Conservation (phyloP, 92 coral and sea anemone genomes). For the Bergia puertoricense region DNA sequence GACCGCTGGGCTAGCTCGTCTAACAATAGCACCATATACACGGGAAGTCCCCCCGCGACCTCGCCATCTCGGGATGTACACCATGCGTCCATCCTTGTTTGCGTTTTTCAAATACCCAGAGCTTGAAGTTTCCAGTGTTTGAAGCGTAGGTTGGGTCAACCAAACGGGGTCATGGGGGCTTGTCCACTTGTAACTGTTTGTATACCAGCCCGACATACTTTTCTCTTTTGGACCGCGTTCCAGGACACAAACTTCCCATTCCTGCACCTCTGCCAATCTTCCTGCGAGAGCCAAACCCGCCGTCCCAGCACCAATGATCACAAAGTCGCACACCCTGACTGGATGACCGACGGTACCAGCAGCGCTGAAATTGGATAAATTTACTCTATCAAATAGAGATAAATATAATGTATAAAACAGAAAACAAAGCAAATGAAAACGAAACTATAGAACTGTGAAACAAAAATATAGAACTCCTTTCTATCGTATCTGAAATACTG, state of each 20-base stretch:
- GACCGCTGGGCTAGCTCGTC: constrained; percentile 57
- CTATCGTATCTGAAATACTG: too few relatives aligned
- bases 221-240: constrained; percentile 55
- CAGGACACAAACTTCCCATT: constrained; percentile 54
- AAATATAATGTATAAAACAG: too few relatives aligned
- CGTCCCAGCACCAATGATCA: constrained; percentile 55
- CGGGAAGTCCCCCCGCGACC: constrained; percentile 60
- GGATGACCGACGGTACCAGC: background rate
- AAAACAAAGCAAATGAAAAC: too few relatives aligned
- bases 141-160: constrained; percentile 59
- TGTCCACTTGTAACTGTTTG: constrained; percentile 53
- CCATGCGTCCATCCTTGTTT: constrained; percentile 53
- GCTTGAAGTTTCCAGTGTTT: constrained; percentile 41
- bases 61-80: constrained; percentile 54
- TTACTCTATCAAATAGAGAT: background rate
- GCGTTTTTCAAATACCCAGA: background rate
- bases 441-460: too few relatives aligned
- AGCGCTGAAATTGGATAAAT: background rate
- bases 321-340: constrained; percentile 47
- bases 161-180: constrained; percentile 57
- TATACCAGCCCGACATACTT: constrained; percentile 49
- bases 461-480: too few relatives aligned
- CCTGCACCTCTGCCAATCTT: constrained; percentile 47
- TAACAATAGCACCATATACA: constrained; percentile 58
- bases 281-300: constrained; percentile 47